Evolutionary conservation across 2,888 invertebrate species (phyloP), one percentile per base, ranked within the genome.

Genomic region (Noctua janthina): DNA sequence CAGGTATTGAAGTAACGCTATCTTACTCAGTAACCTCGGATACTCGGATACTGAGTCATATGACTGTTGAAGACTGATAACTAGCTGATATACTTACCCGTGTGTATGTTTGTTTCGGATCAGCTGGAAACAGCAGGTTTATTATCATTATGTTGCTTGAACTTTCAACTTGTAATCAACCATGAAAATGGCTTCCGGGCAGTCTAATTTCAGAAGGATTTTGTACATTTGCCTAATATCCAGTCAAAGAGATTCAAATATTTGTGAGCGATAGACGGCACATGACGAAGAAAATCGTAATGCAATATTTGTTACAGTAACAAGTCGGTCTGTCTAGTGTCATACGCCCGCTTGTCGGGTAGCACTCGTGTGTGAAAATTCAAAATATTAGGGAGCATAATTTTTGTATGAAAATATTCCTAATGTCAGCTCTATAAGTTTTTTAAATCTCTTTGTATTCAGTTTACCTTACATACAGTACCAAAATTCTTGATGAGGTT

Each of bases 61-160:
- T 70, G 81, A 71, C 66, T 51, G 46, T 49, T 56, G 43, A 20
- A 17, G 13, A 43, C 15, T 81, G 81, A 59, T 81, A 75, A 71
- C 49, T 7, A 4, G 15, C 7, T 51, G 64, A 49, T 64, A 69
- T 5, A 35, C 8, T 5, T 66, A 59, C 4, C 11, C 11, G 5
- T 80, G 29, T 54, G 51, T 29, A 35, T 67, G 46, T 81, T 70
- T 56, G 3, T 71, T 70, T 29, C 51, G 66, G 51, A 74, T 73
- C 3, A 66, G 64, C 23, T 56, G 46, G 13, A 39, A 17, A 67
- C 17, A 46, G 23, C 13, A 35, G 29, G 23, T 43, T 49, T 23
- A 17, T 15, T 69, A 75, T 70, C 4, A 54, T 20, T 20, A 43
- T 54, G 10, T n/a, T 49, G 8, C 11, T 70, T 81, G 35, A 66